A percentile compares a stretch with the other conserved stretches of the same genome.
Conservation (phyloP, 2,888 invertebrate genomes). For the Lasius platythorax region DNA sequence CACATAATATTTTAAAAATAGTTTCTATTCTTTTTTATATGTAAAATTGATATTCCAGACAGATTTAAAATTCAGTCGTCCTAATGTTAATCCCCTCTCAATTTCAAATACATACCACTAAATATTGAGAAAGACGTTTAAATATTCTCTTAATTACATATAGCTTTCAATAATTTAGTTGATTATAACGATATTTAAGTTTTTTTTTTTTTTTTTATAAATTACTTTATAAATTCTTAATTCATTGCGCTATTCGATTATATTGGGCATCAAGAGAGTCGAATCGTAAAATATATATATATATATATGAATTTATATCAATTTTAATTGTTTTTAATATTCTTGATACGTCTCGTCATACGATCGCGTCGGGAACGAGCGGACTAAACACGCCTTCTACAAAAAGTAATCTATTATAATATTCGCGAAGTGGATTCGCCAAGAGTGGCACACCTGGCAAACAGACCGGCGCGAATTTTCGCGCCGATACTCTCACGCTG, state of each 20-base stretch:
- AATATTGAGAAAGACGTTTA: conserved; percentile 39
- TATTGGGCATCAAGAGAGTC: conserved; percentile 18
- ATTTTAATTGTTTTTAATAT: background rate
- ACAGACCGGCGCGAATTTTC: conserved; percentile 61
- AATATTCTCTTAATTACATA: conserved; percentile 28
- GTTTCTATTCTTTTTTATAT: background rate
- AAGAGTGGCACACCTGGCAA: conserved; percentile 45
- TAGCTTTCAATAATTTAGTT: conserved; percentile 33
- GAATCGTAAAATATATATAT: conserved; percentile 35
- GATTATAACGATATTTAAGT: conserved; percentile 20
- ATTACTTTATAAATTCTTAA: conserved; percentile 45
- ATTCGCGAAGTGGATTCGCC: conserved; percentile 39
- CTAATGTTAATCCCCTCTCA: conserved; percentile 23
- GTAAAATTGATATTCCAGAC: conserved; percentile 1
- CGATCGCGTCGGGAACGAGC: background rate
- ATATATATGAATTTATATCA: background rate
- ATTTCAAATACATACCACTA: conserved; percentile 24
- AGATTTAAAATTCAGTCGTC: conserved; percentile 16
- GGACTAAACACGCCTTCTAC: conserved; percentile 49
- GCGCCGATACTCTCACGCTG: conserved; percentile 30
- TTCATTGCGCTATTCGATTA: conserved; percentile 34
- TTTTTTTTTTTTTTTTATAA: conserved; percentile 4
- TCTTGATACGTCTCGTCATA: background rate
- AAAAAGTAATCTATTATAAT: conserved; percentile 58
- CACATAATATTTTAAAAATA: background rate